Conservation (phyloP, 30 jellyfish, hydroid and myxozoan species). For the Turritopsis dohrnii region DNA sequence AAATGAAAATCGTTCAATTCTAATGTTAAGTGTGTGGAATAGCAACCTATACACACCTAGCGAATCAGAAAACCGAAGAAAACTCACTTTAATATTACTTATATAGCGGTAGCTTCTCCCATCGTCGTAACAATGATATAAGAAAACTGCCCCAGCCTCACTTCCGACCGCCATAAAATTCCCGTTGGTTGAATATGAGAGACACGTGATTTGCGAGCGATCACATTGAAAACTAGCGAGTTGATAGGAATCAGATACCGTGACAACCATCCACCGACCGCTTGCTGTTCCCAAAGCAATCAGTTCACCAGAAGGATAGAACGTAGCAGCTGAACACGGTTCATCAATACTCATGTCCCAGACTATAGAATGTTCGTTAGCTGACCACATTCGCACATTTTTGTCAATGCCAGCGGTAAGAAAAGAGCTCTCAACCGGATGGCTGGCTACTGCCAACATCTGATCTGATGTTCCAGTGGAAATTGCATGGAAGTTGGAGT, state of each 20-base stretch:
- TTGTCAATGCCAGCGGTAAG: conserved; percentile 35
- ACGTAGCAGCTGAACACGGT: conserved; percentile 43
- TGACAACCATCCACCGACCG: conserved; percentile 58
- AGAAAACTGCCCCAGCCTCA: conserved; percentile 47
- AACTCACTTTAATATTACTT: conserved; percentile 42
- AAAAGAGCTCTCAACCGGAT: conserved; percentile 19
- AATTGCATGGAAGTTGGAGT: conserved; percentile 16
- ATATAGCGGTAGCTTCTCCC: conserved; percentile 66
- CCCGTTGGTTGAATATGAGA: conserved; percentile 20
- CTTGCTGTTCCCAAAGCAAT: conserved; percentile 67
- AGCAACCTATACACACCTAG: not conserved
- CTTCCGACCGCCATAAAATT: conserved; percentile 53
- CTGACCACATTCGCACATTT: conserved; percentile 16
- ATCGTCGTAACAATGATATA: conserved; percentile 57
- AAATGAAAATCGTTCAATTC: not conserved
- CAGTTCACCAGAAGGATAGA: conserved; percentile 64
- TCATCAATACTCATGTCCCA: conserved; percentile 21
- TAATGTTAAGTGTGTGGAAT: not conserved
- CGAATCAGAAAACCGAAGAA: too few relatives aligned
- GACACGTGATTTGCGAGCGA: conserved; percentile 25
- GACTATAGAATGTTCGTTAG: conserved; percentile 11
- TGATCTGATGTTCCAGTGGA: conserved; percentile 26
- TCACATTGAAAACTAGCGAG: conserved; percentile 43
- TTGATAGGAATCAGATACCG: conserved; percentile 18
- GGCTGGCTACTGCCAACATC: conserved; percentile 11